phyloP scores from a whole-genome alignment of 2,888 invertebrate species.

The Cerastis leucographa region DNA sequence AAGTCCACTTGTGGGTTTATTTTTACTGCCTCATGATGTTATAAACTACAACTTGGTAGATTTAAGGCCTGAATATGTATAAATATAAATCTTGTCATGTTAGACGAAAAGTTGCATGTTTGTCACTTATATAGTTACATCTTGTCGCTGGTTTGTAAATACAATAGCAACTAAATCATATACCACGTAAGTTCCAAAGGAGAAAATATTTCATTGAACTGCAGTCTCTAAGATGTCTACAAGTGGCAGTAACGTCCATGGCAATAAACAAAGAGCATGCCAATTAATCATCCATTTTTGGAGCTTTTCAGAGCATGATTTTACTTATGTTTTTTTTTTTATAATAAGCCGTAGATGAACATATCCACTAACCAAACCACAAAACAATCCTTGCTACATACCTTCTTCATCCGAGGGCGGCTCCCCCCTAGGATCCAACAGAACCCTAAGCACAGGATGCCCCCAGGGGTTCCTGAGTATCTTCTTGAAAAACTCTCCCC shows the following conservation, averaged over 20 bases:
- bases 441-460: constrained; percentile 88
- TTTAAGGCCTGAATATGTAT: background rate
- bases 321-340: background rate
- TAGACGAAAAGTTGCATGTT: background rate
- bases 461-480: constrained; percentile 90
- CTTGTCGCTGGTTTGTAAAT: background rate
- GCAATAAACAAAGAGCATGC: no score
- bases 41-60: background rate
- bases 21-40: background rate
- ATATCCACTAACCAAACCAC: background rate
- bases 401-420: constrained; percentile 82
- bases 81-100: background rate
- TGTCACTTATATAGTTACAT: background rate
- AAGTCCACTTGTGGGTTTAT: background rate
- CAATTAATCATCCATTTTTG: no score
- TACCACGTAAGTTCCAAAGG: background rate
- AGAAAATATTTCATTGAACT: background rate
- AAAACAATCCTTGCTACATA: constrained; percentile 58
- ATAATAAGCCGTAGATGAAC: background rate
- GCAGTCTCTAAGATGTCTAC: background rate
- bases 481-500: constrained; percentile 90
- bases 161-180: background rate
- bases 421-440: constrained; percentile 90
- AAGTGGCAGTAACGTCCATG: background rate
- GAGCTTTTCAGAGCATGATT: background rate